These are phyloP conservation scores for Euspilapteryx auroguttella DNA, from an alignment of 2,888 invertebrate genomes.

Conservation along the genomic window DNA sequence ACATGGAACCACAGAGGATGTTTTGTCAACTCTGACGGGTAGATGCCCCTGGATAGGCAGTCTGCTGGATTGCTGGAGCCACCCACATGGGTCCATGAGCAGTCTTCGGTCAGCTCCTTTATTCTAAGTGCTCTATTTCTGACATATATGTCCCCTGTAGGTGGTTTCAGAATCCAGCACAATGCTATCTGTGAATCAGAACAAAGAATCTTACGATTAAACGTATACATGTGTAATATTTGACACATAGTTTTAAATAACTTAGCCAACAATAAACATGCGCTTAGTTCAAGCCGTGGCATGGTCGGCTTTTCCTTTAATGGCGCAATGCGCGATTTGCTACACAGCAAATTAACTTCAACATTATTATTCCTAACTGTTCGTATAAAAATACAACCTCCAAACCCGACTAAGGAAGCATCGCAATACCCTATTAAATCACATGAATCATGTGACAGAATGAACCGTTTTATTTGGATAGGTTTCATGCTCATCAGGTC, in stretches of 20 bases:
- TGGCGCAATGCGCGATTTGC: constrained; percentile 10
- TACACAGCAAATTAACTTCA: constrained; percentile 7
- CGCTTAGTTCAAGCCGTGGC: constrained; percentile 9
- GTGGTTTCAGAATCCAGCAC: constrained; percentile 8
- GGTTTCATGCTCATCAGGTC: constrained; percentile 6
- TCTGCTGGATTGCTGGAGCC: constrained; percentile 8
- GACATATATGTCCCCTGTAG: constrained; percentile 7
- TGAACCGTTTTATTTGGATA: constrained; percentile 3
- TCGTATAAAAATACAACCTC: constrained; percentile 9
- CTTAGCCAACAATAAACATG: constrained; percentile 7
- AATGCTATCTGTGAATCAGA: constrained; percentile 7
- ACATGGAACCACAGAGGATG: constrained; percentile 6
- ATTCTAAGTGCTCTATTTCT: constrained; percentile 8
- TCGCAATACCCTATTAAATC: constrained; percentile 9
- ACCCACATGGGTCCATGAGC: constrained; percentile 7
- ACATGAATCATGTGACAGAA: background rate
- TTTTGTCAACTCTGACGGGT: constrained; percentile 2
- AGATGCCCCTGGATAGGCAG: constrained; percentile 5
- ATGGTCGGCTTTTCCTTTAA: constrained; percentile 4
- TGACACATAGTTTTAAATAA: constrained; percentile 3
- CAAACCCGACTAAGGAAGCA: constrained; percentile 8
- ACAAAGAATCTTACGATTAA: constrained; percentile 2
- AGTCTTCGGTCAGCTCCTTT: constrained; percentile 4
- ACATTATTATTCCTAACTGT: constrained; percentile 5
- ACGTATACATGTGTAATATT: constrained; percentile 1